Base-by-base conservation (phyloP, 2,888 invertebrate species). In the Biston betularia region DNA sequence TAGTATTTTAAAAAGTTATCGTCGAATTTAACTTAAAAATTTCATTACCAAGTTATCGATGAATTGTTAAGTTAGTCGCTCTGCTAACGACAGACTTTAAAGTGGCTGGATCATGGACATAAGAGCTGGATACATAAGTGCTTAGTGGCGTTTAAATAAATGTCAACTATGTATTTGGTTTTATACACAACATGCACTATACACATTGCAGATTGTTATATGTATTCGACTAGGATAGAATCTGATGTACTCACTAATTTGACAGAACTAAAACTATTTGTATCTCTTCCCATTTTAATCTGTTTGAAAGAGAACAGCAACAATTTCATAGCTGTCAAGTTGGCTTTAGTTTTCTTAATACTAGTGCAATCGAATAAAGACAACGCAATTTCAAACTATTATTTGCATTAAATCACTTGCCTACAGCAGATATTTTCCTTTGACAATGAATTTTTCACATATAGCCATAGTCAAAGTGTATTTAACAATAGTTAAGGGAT, bases 41-140 rank as follows among this genome's bases (percentile, higher is more conserved):
- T 74, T 74, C 72, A 72, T 69, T 66, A 66, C 72, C 72, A 63
- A 49, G 45, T 49, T 53, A 38, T 60, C 50, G 33, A 49, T 65
- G 67, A 68, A 72, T 70, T 70, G 68, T 66, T 70, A 69, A 70
- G 60, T 69, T 66, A 70, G 72, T 46, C 33, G 34, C 35, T 63
- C 35, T 58, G 58, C 42, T 63, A 46, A 50, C 49, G 58, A 33
- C 58, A 49, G 24, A 40, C 11, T 56, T 56, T 24, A 56, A 45
- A 14, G 14, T 56, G 45, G 34, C n/a, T 44, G 33, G 33, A 34
- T 45, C 45, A n/a, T 24, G 12, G 9, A 33, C 11, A 49, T 49
- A 12, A 24, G 24, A 24, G n/a, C 24, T 49, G 49, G 11, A 49
- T 33, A 33, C 6, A 4, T 35, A n/a, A 14, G 35, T 9, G 14